phyloP scores from a whole-genome alignment of 2,113 vertebrate genomes.

The Limnothrissa miodon region DNA sequence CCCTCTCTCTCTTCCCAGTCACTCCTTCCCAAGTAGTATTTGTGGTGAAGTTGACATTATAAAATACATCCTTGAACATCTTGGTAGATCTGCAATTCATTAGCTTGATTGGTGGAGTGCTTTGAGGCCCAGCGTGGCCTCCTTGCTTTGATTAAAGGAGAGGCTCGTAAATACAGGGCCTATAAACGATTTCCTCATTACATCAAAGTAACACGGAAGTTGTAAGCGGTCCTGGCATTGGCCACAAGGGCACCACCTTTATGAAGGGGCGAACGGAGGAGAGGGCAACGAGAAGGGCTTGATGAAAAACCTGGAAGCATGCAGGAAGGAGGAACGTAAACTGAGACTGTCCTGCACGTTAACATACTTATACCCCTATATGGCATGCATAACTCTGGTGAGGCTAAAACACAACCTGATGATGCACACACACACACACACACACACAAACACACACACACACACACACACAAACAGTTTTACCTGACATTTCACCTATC shows the following conservation, averaged over 20 bases:
- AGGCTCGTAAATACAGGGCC: constrained; percentile 60
- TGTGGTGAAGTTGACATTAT: constrained; percentile 39
- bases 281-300: background rate
- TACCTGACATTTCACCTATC: too few relatives aligned
- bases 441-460: background rate
- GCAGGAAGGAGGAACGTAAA: constrained; percentile 25
- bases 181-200: constrained; percentile 63
- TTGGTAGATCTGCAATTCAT: constrained; percentile 62
- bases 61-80: constrained; percentile 43
- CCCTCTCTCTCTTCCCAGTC: background rate
- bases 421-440: background rate
- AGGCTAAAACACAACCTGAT: background rate
- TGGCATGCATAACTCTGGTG: background rate
- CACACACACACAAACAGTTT: background rate
- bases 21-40: background rate
- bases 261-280: background rate
- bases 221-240: constrained; percentile 50
- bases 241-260: constrained; percentile 44
- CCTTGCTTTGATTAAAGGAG: constrained; percentile 65
- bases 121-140: constrained; percentile 25
- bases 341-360: background rate
- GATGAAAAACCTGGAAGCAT: constrained; percentile 22
- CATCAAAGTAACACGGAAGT: constrained; percentile 71
- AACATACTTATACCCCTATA: background rate
- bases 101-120: constrained; percentile 57